Percentiles rank a stretch among this genome's conserved stretches.
phyloP scores from a whole-genome alignment of 2,888 invertebrate species.

The Hirtodrosophila alboralis region DNA sequence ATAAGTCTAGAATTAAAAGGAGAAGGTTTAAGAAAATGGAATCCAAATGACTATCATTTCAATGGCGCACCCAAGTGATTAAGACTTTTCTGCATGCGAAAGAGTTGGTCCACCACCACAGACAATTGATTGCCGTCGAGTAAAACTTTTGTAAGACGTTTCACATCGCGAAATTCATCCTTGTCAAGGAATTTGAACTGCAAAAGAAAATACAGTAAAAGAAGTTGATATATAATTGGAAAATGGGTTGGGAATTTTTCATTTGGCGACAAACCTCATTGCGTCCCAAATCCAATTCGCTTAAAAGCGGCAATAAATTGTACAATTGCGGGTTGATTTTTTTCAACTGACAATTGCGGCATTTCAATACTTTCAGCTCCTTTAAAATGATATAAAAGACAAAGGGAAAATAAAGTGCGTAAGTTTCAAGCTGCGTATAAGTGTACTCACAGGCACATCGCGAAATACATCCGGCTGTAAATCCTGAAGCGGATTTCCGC shows the following conservation, averaged over 20 bases:
- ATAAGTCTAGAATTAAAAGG: conserved; percentile 84
- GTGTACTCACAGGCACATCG: conserved; percentile 87
- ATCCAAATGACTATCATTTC: conserved; percentile 40
- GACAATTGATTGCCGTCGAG: conserved; percentile 92
- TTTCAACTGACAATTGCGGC: conserved; percentile 89
- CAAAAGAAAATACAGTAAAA: conserved; percentile 18
- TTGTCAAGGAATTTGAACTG: conserved; percentile 89
- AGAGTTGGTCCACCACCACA: conserved; percentile 89
- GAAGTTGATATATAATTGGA: conserved; percentile 58
- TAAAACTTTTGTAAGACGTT: conserved; percentile 87
- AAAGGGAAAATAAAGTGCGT: conserved; percentile 22
- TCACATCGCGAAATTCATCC: conserved; percentile 89
- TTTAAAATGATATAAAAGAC: conserved; percentile 80
- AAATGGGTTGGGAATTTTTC: conserved; percentile 25
- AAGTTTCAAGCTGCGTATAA: conserved; percentile 9
- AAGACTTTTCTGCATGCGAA: conserved; percentile 84
- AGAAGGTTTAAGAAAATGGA: conserved; percentile 4
- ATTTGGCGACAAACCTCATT: conserved; percentile 85
- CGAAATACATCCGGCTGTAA: conserved; percentile 92
- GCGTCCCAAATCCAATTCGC: conserved; percentile 90
- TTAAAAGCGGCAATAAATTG: conserved; percentile 89
- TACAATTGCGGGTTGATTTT: conserved; percentile 92
- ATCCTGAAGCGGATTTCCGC: conserved; percentile 90
- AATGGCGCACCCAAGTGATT: conserved; percentile 82
- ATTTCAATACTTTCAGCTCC: conserved; percentile 89